Evolutionary conservation across 2,797 vertebrate genomes (phyloP).

Genomic region (Numenius phaeopus): DNA sequence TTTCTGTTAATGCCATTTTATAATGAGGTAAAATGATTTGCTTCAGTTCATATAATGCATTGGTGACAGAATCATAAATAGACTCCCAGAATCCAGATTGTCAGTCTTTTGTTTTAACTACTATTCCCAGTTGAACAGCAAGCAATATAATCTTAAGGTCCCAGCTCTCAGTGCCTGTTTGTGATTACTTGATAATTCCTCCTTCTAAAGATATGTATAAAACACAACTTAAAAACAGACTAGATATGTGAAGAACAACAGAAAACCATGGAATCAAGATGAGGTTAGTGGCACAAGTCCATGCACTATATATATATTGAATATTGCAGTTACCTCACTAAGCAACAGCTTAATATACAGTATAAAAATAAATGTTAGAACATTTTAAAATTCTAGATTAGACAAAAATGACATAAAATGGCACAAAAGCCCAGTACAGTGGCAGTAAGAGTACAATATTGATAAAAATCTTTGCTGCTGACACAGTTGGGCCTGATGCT

Average conservation of each 20-base stretch:
- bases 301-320: slow-evolving; percentile 23
- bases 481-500: neutral
- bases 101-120: neutral
- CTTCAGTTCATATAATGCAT: neutral
- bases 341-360: slow-evolving; percentile 40
- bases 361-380: slow-evolving; percentile 17
- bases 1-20: neutral
- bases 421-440: neutral
- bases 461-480: neutral
- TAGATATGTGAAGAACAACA: slow-evolving; percentile 11
- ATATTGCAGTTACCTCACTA: slow-evolving; percentile 8
- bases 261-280: slow-evolving; percentile 69
- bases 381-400: slow-evolving; percentile 1
- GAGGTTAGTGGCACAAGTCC: slow-evolving; percentile 49
- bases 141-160: neutral
- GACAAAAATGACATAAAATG: neutral
- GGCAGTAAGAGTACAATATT: neutral
- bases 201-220: neutral
- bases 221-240: neutral
- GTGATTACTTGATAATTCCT: neutral
- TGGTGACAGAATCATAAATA: neutral
- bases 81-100: neutral
- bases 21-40: neutral
- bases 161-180: neutral
- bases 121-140: neutral